Conservation (phyloP, 1,140 invertebrate species). For the Doryteuthis pealeii region DNA sequence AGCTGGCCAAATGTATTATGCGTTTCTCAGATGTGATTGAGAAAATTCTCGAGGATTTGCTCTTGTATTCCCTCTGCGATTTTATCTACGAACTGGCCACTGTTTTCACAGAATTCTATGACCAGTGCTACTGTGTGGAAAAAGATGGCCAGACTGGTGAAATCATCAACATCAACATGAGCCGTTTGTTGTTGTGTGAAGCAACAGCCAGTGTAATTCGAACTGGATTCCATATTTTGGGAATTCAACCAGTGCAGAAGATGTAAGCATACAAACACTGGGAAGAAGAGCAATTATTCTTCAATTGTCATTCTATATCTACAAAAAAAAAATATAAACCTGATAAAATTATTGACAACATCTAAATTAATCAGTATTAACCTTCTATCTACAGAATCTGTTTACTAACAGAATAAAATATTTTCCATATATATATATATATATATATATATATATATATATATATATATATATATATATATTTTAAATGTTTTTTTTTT, state of each 20-base stretch:
- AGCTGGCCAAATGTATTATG: conserved; percentile 79
- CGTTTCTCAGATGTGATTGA: conserved; percentile 87
- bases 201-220: conserved; percentile 85
- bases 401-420: no score
- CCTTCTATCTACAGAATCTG: no score
- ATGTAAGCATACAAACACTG: conserved; percentile 77
- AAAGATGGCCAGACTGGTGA: conserved; percentile 68
- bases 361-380: no score
- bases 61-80: conserved; percentile 89
- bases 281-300: no score
- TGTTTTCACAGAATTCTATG: conserved; percentile 95
- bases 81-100: conserved; percentile 93
- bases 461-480: no score
- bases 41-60: conserved; percentile 81
- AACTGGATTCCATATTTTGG: conserved; percentile 86
- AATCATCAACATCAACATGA: conserved; percentile 81
- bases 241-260: conserved; percentile 85
- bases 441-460: no score
- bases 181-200: conserved; percentile 88
- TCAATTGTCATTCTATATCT: no score
- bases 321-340: no score
- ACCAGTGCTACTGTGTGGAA: conserved; percentile 95
- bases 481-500: no score
- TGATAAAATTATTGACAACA: no score
- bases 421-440: no score